Base-by-base conservation (phyloP, 2,888 invertebrate genomes). In the Agrotis exclamationis region DNA sequence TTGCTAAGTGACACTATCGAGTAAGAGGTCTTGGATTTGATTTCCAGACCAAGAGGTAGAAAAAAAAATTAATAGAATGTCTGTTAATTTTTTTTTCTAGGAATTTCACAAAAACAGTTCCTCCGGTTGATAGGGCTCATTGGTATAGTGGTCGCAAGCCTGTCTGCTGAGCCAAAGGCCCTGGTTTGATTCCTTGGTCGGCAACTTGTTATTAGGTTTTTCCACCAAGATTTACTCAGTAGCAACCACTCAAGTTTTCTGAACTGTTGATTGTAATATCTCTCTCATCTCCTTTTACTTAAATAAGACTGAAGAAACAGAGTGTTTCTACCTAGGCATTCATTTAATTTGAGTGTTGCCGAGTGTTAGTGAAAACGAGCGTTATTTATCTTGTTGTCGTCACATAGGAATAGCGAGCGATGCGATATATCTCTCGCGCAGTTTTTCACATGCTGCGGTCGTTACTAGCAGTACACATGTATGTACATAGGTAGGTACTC, bases 361-460 rank as follows among this genome's bases (percentile, higher is more conserved):
- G 22, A 16, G 16, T 45, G 45, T 14, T 5, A 53, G 51, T 24
- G 53, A 14, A 22, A 53, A 24, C 14, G 20, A 4, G 11, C 22
- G 14, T 44, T 48, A 54, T 54, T 39, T 66, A 44, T 56, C 9
- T 76, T 11, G 20, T 24, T 33, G n/a, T 50, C 56, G 45, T 44
- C 44, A 44, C 39, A 47, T 11, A 20, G 60, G 50, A 20, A 39
- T 24, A 20, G 44, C 56, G 33, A 4, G 54, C 39, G 57, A 48
- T 48, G 14, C 54, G 18, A 58, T 78, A 63, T 59, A 75, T 79
- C 63, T 51, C 24, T 57, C 6, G 50, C 57, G 62, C 57, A 63
- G 74, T 79, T 73, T 77, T 73, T 74, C 79, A 24, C 60, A 54
- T 18, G 28, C 14, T 57, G 28, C 39, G 57, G 73, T 79, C 62